Evolutionary conservation across 2,797 vertebrate genomes (phyloP).

Genomic region (Acridotheres tristis): DNA sequence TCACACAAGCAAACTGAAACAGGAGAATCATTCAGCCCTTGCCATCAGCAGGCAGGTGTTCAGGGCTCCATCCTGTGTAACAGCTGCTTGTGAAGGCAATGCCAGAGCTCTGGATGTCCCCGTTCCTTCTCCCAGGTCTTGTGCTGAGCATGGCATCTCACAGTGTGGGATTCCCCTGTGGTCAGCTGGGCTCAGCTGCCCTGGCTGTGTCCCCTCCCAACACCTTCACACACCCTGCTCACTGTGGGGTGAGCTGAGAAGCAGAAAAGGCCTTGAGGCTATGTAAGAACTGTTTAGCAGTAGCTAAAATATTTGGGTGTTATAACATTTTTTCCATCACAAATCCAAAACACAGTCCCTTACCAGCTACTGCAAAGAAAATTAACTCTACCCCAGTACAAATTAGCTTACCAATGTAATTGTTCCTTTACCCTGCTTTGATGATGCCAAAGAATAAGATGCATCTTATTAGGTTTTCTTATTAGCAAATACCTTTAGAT

Average conservation of each 20-base stretch:
- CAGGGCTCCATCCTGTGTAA: background rate
- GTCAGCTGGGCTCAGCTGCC: background rate
- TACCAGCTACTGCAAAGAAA: background rate
- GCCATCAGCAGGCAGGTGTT: background rate
- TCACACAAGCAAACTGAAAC: background rate
- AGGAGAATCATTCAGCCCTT: background rate
- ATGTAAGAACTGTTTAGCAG: background rate
- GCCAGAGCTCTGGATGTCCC: accelerated
- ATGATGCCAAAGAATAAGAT: background rate
- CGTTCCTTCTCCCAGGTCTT: background rate
- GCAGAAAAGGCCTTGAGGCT: background rate
- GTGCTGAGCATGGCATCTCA: background rate
- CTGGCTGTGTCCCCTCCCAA: background rate
- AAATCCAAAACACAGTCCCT: background rate
- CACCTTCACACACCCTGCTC: background rate
- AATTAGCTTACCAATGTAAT: accelerated
- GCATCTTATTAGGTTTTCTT: background rate
- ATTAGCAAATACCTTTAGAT: background rate
- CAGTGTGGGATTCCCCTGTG: background rate
- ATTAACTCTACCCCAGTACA: background rate
- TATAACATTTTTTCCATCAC: background rate
- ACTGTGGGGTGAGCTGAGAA: background rate
- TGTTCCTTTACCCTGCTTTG: background rate
- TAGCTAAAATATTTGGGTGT: background rate
- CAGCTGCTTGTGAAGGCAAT: background rate